phyloP scores from a whole-genome alignment of 2,113 vertebrate genomes.

The Casuarius casuarius region DNA sequence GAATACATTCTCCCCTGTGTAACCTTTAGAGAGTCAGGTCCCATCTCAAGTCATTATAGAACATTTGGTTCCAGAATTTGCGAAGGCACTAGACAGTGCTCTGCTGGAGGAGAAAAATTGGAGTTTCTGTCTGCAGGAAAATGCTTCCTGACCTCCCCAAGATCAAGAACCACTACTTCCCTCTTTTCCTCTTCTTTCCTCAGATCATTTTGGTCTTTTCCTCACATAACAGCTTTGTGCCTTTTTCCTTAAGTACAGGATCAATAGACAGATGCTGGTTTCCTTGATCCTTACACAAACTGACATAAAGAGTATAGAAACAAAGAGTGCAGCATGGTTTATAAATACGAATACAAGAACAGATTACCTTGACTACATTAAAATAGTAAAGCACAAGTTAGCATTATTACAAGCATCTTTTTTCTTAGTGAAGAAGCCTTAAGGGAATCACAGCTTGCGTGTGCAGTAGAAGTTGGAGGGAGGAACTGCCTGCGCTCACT shows the following conservation, averaged over 20 bases:
- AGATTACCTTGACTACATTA: neutral
- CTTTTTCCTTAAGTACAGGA: neutral
- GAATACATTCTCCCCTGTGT: neutral
- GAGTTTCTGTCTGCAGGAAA: neutral
- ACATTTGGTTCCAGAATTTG: neutral
- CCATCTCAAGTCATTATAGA: neutral
- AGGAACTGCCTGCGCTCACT: neutral
- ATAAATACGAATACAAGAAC: neutral
- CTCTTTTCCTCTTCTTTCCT: neutral
- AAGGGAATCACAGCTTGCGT: neutral
- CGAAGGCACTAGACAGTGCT: constrained; percentile 8
- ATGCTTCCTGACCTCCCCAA: accelerated
- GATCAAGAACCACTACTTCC: neutral
- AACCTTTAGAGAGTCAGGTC: neutral
- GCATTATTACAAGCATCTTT: neutral
- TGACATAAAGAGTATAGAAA: neutral
- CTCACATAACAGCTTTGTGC: accelerated
- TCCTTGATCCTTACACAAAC: neutral
- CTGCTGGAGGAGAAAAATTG: neutral
- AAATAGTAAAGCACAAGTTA: neutral
- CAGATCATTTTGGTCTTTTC: accelerated
- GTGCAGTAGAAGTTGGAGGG: too few species aligned
- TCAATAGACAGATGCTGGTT: neutral
- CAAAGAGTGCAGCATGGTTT: neutral
- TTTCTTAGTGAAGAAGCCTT: neutral